Conservation (phyloP, 2,888 invertebrate species). For the Aleiodes alternator region DNA sequence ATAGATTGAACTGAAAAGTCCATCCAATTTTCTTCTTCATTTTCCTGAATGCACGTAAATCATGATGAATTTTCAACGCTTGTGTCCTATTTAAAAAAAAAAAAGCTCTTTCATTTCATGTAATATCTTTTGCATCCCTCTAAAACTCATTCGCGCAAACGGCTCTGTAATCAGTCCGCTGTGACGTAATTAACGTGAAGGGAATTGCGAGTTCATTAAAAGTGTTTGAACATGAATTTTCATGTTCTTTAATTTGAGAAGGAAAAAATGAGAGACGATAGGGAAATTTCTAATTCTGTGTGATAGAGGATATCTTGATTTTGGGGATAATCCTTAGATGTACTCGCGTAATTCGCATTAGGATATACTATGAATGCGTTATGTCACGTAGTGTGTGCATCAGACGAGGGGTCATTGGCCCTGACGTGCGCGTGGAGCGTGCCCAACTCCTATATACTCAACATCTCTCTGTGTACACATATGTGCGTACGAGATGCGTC, state of each 20-base stretch:
- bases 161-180: slow-evolving; percentile 27
- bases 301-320: slow-evolving; percentile 3
- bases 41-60: slow-evolving; percentile 1
- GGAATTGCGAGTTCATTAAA: slow-evolving; percentile 26
- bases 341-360: slow-evolving; percentile 4
- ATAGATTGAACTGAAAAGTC: neutral
- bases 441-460: slow-evolving; percentile 61
- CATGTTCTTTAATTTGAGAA: neutral
- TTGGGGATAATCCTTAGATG: neutral
- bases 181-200: slow-evolving; percentile 21
- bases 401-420: slow-evolving; percentile 68
- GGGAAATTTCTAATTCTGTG: neutral
- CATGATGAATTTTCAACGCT: neutral
- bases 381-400: slow-evolving; percentile 44
- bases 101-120: slow-evolving; percentile 18
- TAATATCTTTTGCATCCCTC: slow-evolving; percentile 15
- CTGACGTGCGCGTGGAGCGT: slow-evolving; percentile 70
- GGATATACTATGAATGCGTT: slow-evolving; percentile 45
- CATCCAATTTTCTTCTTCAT: slow-evolving; percentile 6
- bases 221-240: slow-evolving; percentile 10
- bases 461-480: slow-evolving; percentile 44
- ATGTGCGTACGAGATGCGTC: slow-evolving; percentile 41
- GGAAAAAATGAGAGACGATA: no score
- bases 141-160: slow-evolving; percentile 17
- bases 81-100: no score